These are phyloP conservation scores for Leptopilina clavipes DNA, from an alignment of 1,140 invertebrate species.

Conservation along the genomic window DNA sequence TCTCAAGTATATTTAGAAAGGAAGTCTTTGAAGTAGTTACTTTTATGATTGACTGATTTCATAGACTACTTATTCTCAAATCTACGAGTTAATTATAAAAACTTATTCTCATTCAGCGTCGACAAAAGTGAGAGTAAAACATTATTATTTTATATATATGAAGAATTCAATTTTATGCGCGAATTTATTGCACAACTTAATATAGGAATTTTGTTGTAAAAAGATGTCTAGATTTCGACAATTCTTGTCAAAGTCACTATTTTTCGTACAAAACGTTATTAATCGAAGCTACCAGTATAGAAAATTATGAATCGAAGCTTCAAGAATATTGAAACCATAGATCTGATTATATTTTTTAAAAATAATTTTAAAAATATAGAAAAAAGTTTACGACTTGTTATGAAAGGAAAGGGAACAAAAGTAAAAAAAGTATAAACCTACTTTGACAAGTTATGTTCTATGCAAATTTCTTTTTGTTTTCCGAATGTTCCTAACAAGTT, in stretches of 20 bases:
- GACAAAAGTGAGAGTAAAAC: background rate
- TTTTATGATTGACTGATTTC: background rate
- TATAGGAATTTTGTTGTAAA: background rate
- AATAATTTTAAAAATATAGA: too few species aligned
- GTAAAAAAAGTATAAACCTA: background rate
- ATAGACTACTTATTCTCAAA: background rate
- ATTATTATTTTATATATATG: background rate
- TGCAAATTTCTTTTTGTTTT: constrained; percentile 3
- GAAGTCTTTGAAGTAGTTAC: background rate
- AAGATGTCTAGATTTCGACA: too few species aligned
- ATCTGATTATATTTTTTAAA: too few species aligned
- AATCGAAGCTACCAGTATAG: too few species aligned
- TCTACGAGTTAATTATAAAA: background rate
- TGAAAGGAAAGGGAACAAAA: background rate
- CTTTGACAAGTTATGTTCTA: background rate
- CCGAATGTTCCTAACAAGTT: background rate
- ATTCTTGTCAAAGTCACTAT: too few species aligned
- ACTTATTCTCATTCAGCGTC: background rate
- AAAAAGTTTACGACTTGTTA: background rate
- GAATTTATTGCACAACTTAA: too few species aligned
- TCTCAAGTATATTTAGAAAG: background rate
- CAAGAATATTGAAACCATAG: too few species aligned
- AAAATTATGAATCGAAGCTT: too few species aligned
- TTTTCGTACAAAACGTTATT: too few species aligned
- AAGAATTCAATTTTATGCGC: background rate